phyloP scores from a whole-genome alignment of 2,888 invertebrate genomes.

The Auanema freiburgensis region DNA sequence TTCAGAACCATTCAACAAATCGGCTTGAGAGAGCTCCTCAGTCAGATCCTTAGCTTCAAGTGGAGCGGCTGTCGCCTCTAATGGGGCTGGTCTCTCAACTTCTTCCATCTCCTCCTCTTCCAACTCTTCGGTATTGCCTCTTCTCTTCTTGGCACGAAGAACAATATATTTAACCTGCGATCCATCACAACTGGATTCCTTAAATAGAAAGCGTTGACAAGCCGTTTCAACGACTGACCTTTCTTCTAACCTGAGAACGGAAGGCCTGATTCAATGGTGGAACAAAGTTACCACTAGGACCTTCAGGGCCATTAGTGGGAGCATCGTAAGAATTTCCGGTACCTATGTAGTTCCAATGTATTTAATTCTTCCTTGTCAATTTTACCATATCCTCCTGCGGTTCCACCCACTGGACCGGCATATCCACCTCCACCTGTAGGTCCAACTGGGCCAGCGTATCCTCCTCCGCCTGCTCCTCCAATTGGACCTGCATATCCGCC shows the following conservation, averaged over 20 bases:
- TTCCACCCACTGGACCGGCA: constrained; percentile 26
- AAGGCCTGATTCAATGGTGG: constrained; percentile 29
- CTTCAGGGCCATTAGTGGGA: no score
- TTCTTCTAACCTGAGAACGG: constrained; percentile 23
- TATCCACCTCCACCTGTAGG: constrained; percentile 24
- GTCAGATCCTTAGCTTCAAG: constrained; percentile 27
- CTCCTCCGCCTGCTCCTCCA: constrained; percentile 18
- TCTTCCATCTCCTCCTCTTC: constrained; percentile 37
- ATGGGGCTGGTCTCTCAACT: constrained; percentile 23
- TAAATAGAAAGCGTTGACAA: background rate
- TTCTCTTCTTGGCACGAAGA: constrained; percentile 25
- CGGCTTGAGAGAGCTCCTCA: constrained; percentile 28
- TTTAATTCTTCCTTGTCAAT: background rate
- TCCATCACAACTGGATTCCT: constrained; percentile 8
- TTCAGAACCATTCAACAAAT: constrained; percentile 2
- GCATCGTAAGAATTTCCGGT: no score
- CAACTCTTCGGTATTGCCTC: constrained; percentile 26
- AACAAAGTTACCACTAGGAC: no score
- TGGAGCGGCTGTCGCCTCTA: constrained; percentile 37
- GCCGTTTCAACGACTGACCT: background rate
- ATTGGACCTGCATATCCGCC: constrained; percentile 9
- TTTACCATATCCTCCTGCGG: constrained; percentile 6
- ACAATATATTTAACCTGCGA: constrained; percentile 35
- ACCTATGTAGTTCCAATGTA: no score
- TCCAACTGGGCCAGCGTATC: constrained; percentile 11